Evolutionary conservation across 2,797 vertebrate genomes (phyloP).

Genomic region (Acanthurus leucopareius): DNA sequence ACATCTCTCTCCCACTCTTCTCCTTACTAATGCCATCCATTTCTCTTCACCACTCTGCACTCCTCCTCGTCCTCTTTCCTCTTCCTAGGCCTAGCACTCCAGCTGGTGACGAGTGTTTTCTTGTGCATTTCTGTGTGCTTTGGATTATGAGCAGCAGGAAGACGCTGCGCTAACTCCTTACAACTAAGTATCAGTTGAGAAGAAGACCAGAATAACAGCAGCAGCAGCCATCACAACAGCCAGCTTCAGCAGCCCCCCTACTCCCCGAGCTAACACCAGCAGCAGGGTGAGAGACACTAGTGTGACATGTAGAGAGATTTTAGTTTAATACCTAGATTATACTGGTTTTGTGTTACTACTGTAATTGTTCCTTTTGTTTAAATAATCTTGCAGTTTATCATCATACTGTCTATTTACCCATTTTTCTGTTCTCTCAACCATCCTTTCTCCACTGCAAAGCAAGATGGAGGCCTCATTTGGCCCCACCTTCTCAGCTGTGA

Average conservation of each 20-base stretch:
- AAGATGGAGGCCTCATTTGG: constrained; percentile 82
- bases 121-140: constrained; percentile 59
- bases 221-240: constrained; percentile 62
- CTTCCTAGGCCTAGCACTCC: constrained; percentile 78
- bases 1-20: background rate
- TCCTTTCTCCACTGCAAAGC: constrained; percentile 45
- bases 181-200: no score
- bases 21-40: background rate
- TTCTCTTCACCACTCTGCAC: background rate
- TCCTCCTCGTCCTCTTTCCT: background rate
- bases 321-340: background rate
- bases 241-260: constrained; percentile 63
- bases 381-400: background rate
- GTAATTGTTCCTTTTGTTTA: background rate
- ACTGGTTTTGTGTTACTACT: background rate
- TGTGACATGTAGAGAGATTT: background rate
- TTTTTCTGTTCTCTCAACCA: background rate
- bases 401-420: background rate
- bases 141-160: constrained; percentile 90
- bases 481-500: constrained; percentile 75
- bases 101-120: constrained; percentile 46
- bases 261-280: constrained; percentile 79
- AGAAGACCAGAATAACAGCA: constrained; percentile 80
- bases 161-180: constrained; percentile 72
- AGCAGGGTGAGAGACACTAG: constrained; percentile 84